These are phyloP conservation scores for Botia almorhae DNA, from an alignment of 2,797 vertebrate genomes.

Conservation along the genomic window DNA sequence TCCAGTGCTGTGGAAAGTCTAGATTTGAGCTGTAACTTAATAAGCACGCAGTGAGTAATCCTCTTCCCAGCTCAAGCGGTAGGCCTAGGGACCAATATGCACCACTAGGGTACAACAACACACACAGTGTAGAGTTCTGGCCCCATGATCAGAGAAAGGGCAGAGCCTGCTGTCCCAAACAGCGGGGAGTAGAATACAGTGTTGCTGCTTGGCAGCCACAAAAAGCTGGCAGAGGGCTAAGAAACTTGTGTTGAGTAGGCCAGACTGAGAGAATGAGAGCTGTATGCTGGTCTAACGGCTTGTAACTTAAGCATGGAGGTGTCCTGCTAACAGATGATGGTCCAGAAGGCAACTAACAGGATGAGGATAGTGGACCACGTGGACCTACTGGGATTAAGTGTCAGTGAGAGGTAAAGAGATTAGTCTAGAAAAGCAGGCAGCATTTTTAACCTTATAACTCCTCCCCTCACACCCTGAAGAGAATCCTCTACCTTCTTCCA, in stretches of 20 bases:
- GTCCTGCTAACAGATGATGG: conserved; percentile 79
- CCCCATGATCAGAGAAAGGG: conserved; percentile 44
- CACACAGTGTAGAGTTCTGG: conserved; percentile 33
- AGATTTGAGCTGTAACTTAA: conserved; percentile 66
- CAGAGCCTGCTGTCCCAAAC: conserved; percentile 55
- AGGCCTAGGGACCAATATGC: conserved; percentile 57
- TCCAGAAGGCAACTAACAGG: conserved; percentile 91
- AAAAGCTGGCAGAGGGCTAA: conserved; percentile 42
- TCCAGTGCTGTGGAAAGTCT: conserved; percentile 38
- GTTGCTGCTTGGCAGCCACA: conserved; percentile 53
- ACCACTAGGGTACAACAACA: conserved; percentile 51
- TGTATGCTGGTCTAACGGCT: conserved; percentile 9
- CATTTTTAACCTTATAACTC: conserved; percentile 82
- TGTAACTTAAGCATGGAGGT: conserved; percentile 29
- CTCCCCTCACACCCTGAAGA: conserved; percentile 64
- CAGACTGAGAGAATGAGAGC: conserved; percentile 29
- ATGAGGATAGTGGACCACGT: conserved; percentile 87
- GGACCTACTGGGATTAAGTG: conserved; percentile 86
- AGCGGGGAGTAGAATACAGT: conserved; percentile 30
- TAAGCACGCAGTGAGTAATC: conserved; percentile 67
- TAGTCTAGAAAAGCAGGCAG: conserved; percentile 83
- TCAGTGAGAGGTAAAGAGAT: conserved; percentile 90
- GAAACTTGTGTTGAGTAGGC: conserved; percentile 42
- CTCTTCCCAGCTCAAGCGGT: conserved; percentile 55
- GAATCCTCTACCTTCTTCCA: conserved; percentile 40